Evolutionary conservation across 2,113 vertebrate genomes (phyloP), one percentile per base, ranked within the genome.

Genomic region (Pollimyrus isidori): DNA sequence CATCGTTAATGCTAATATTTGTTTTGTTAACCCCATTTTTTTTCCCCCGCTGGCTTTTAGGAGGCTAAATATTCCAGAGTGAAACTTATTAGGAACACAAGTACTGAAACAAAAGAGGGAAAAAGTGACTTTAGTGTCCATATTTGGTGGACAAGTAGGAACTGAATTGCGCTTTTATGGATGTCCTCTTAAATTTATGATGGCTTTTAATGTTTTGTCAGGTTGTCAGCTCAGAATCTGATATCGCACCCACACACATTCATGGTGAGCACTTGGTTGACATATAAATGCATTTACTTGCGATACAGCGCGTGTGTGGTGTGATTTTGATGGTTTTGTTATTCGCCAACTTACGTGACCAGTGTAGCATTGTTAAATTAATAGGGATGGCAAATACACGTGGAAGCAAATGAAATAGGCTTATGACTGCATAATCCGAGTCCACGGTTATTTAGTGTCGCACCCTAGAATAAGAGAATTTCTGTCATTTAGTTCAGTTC

Each of bases 201-300:
- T 84, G 82, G 82, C 82, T 84, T 84, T 84, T 45, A 84, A 48
- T 84, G 82, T 48, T 84, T 48, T 84, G 45, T 84, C 19, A 46
- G 82, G 45, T 46, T 84, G 82, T 84, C 82, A 84, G 82, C 23
- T 84, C 82, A 48, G 42, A 84, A 45, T 45, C 42, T 45, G 21
- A 84, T 46, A 84, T 84, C 7, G 7, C 82, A 15, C 82, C 82
- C 45, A 45, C 82, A 48, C 45, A 48, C 82, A 48, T 84, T 84
- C 39, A 48, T n/a, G 39, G 82, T 84, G 48, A 84, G 45, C 39
- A 76, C 69, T 76, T 76, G 80, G 80, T 13, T 46, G 19, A 48
- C 82, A 46, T 23, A 48, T 84, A 48, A 84, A 84, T 45, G 82
- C 45, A 48, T 84, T 84, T 48, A n/a, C 82, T 84, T 48, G 45